Evolutionary conservation across 2,797 vertebrate genomes (phyloP).

Genomic region (Takifugu ocellatus): DNA sequence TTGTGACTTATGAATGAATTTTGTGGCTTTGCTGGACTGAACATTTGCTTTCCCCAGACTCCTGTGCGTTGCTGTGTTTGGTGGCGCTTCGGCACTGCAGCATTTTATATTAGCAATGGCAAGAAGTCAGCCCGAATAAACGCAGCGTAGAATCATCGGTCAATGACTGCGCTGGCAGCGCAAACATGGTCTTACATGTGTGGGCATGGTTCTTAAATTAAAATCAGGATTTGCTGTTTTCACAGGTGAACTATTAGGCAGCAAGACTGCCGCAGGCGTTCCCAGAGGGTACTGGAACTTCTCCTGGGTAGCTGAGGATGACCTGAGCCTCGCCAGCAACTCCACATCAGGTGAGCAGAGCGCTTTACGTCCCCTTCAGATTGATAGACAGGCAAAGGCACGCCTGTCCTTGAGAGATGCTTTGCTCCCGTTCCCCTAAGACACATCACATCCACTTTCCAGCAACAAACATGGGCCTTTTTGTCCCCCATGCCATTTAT

Average conservation of each 20-base stretch:
- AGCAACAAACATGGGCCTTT: constrained; percentile 52
- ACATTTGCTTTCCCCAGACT: neutral
- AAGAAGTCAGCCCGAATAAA: neutral
- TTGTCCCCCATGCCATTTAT: constrained; percentile 20
- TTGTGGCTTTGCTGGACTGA: neutral
- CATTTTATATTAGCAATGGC: constrained; percentile 2
- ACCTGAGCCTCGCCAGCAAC: constrained; percentile 66
- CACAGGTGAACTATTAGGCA: constrained; percentile 56
- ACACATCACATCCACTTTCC: constrained; percentile 40
- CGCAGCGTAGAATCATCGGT: constrained; percentile 1
- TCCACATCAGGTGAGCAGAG: constrained; percentile 67
- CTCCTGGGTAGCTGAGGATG: constrained; percentile 78
- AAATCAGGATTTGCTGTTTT: constrained; percentile 14
- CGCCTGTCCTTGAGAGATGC: constrained; percentile 21
- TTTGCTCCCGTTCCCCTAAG: constrained; percentile 28
- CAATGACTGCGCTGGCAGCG: neutral
- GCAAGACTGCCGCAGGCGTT: constrained; percentile 37
- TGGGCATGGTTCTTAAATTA: neutral
- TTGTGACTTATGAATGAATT: no score
- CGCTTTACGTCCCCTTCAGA: constrained; percentile 21
- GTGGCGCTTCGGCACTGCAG: no score
- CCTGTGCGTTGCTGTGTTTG: neutral
- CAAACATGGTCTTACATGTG: neutral
- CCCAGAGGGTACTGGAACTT: constrained; percentile 79
- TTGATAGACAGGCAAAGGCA: constrained; percentile 34